Base-by-base conservation (phyloP, 1,140 invertebrate genomes). In the Kradibia gibbosae region DNA sequence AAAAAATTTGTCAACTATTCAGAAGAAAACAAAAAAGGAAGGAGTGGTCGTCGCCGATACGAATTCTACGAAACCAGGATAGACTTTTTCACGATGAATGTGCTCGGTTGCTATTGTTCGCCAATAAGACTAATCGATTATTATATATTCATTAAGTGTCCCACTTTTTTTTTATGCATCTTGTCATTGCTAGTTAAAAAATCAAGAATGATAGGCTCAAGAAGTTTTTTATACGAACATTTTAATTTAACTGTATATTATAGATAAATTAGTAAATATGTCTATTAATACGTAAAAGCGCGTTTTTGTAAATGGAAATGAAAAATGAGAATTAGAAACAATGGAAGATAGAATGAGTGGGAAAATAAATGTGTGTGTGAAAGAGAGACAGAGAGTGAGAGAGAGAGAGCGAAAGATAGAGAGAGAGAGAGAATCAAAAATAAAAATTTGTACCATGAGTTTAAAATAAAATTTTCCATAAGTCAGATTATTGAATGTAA, bases 31-130 rank as follows among this genome's bases (percentile, higher is more conserved):
- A 10, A 57, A 42, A 60, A 62, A 55, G 20, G 34, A 45, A 57
- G 77, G 20, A 10, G 22, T n/a, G 1, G 10, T 31, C 0, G 36
- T 45, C 22, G 25, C 25, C 31, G 45, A 42, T 22, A 70, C 71
- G 0, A 76, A 75, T 39, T 28, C 31, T 13, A 57, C 22, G 5
- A 79, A 78, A 36, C n/a, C 65, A 36, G n/a, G 10, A 60, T 82
- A 72, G 25, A 20, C 13, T 28, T 3, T 73, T 48, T 13, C 3
- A 48, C 28, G 31, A 28, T n/a, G 28, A 45, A 25, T 22, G 31
- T 17, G 4, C 5, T 36, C 39, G 0, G 11, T 39, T 70, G 42
- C 25, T 42, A 70, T 11, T 70, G 36, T 70, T 42, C 3, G n/a
- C n/a, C n/a, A 42, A 70, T 39, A 67, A 67, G 34, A 22, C 4